phyloP scores from a whole-genome alignment of 2,888 invertebrate species.

The Aspidapion aeneum region DNA sequence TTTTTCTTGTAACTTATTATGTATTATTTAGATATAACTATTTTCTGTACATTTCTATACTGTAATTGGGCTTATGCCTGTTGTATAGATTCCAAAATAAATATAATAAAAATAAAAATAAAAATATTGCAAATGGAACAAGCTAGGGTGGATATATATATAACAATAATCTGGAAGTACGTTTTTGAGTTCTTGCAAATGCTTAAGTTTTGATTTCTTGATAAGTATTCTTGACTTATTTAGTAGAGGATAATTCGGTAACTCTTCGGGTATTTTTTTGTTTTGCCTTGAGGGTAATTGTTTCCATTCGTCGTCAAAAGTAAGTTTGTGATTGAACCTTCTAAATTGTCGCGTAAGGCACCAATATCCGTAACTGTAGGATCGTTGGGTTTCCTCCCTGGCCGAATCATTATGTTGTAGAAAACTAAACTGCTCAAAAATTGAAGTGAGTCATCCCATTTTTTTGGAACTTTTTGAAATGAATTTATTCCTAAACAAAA shows the following conservation, averaged over 20 bases:
- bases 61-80: no score
- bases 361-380: constrained; percentile 1
- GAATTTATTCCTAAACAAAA: no score
- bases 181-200: constrained; percentile 1
- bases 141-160: no score
- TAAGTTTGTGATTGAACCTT: neutral
- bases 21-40: no score
- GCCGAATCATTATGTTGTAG: neutral
- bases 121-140: no score
- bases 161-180: neutral
- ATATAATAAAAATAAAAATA: no score
- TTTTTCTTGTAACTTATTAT: no score
- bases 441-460: no score
- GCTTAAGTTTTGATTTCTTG: constrained; percentile 1
- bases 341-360: neutral
- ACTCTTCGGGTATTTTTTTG: neutral
- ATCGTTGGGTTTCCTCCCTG: neutral
- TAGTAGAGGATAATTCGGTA: neutral
- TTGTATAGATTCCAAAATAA: no score
- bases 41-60: no score
- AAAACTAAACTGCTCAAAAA: neutral
- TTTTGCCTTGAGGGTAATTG: neutral
- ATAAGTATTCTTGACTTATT: constrained; percentile 1
- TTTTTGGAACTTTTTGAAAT: no score
- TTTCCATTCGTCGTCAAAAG: constrained; percentile 1